phyloP scores from a whole-genome alignment of 1,140 invertebrate species.

The Oryzaephilus surinamensis region DNA sequence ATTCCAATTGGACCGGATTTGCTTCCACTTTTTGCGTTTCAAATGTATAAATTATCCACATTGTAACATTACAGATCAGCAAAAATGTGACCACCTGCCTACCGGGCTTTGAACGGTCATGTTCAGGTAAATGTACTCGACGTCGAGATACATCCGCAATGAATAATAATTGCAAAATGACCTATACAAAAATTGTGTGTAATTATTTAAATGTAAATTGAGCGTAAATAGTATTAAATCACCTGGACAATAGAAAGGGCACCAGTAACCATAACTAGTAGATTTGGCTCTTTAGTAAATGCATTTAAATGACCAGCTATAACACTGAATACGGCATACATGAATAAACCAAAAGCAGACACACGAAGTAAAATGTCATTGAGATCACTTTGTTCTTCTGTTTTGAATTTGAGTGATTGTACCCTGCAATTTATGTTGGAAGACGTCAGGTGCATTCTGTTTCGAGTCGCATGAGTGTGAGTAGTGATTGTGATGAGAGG shows the following conservation, averaged over 20 bases:
- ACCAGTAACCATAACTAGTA: conserved; percentile 82
- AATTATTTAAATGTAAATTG: not conserved
- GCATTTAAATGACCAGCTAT: conserved; percentile 78
- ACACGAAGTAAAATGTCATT: conserved; percentile 85
- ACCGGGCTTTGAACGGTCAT: conserved; percentile 87
- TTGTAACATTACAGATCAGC: conserved; percentile 87
- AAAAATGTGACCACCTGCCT: conserved; percentile 92
- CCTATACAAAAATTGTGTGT: conserved; percentile 40
- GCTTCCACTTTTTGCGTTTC: conserved; percentile 88
- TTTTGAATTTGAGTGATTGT: conserved; percentile 76
- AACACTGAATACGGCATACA: conserved; percentile 86
- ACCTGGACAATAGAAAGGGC: conserved; percentile 75
- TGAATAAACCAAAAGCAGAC: conserved; percentile 83
- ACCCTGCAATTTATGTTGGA: conserved; percentile 50
- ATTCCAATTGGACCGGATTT: conserved; percentile 83
- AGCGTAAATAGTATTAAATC: conserved; percentile 18
- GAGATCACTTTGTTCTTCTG: conserved; percentile 76
- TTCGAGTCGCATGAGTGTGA: conserved; percentile 2
- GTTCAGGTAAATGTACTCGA: conserved; percentile 79
- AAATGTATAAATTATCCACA: conserved; percentile 94
- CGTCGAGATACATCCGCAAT: conserved; percentile 88
- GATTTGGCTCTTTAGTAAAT: conserved; percentile 73
- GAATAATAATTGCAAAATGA: conserved; percentile 85
- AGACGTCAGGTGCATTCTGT: conserved; percentile 23
- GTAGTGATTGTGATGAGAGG: conserved; percentile 13